Conservation (phyloP, 2,113 vertebrate genomes). For the Microtus montanus region DNA sequence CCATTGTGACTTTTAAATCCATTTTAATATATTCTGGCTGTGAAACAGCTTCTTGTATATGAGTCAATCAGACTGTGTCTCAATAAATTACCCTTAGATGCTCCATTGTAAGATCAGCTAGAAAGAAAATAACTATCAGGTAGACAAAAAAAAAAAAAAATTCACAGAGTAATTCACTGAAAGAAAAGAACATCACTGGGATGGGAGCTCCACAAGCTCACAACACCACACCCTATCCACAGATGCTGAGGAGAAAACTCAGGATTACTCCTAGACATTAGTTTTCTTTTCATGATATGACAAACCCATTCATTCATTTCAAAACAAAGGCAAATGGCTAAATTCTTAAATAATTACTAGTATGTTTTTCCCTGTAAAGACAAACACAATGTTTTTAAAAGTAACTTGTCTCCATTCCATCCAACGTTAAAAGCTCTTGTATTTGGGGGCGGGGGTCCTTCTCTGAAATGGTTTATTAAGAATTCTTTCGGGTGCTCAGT, state of each 20-base stretch:
- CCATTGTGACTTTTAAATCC: conserved; percentile 62
- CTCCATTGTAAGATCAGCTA: background rate
- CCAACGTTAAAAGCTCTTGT: conserved; percentile 1
- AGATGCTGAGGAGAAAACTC: background rate
- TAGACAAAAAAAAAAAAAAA: background rate
- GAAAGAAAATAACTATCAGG: background rate
- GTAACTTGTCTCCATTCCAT: conserved; percentile 22
- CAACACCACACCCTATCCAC: background rate
- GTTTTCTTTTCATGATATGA: background rate
- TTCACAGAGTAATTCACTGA: background rate
- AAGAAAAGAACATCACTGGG: background rate
- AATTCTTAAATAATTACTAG: background rate
- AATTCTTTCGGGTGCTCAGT: background rate
- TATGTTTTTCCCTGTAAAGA: background rate
- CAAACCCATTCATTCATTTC: background rate
- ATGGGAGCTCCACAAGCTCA: background rate
- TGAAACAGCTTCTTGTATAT: conserved; percentile 51
- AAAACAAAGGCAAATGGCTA: conserved; percentile 19
- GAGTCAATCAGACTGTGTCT: background rate
- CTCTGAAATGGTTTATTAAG: background rate
- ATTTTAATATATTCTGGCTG: conserved; percentile 46
- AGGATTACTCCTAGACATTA: conserved; percentile 16
- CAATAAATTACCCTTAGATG: conserved; percentile 49
- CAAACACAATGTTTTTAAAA: conserved; percentile 11
- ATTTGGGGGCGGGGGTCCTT: background rate